Evolutionary conservation across 2,113 vertebrate genomes (phyloP).

Genomic region (Grantiella picta): DNA sequence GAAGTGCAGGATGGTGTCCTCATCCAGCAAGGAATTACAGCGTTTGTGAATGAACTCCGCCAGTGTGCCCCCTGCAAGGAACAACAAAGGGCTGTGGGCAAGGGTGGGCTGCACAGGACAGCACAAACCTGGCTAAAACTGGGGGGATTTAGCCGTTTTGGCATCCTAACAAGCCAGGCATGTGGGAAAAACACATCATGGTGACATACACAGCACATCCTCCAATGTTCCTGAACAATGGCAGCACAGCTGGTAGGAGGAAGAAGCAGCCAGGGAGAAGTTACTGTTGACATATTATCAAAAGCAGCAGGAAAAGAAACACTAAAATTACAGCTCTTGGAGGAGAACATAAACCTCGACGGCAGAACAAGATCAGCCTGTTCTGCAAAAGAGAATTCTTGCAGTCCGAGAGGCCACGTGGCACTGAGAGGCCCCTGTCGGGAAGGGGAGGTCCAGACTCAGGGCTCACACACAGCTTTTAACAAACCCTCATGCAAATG

Average conservation of each 20-base stretch:
- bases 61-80: constrained; percentile 85
- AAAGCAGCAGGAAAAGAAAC: constrained; percentile 16
- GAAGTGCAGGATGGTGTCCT: constrained; percentile 97
- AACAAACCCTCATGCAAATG: background rate
- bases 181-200: background rate
- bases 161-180: background rate
- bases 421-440: background rate
- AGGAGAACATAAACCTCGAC: background rate
- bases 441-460: background rate
- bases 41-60: constrained; percentile 97
- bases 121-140: background rate
- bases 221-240: background rate
- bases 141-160: background rate
- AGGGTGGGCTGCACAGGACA: background rate
- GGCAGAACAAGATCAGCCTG: constrained; percentile 58
- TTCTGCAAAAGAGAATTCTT: constrained; percentile 30
- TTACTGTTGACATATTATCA: background rate
- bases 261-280: background rate
- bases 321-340: constrained; percentile 7
- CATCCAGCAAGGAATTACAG: constrained; percentile 94
- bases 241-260: background rate
- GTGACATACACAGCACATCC: background rate
- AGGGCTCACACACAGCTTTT: background rate
- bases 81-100: background rate
- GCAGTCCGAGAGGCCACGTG: background rate